A percentile compares a stretch with the other conserved stretches of the same genome.
Evolutionary conservation across 2,113 vertebrate genomes (phyloP).

Genomic region (human): GRCh38 chr1:231820501-231821000

Average conservation of each 20-base stretch:
- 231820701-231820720: not conserved
- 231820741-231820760: not conserved
- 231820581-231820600: not conserved
- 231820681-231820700: not conserved
- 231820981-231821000: not conserved
- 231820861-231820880: not conserved
- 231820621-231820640: not conserved
- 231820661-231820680: rapidly evolving
- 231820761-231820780: not conserved
- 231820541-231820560: not conserved
- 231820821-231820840: not conserved
- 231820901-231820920: not conserved
- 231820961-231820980: not conserved
- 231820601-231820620: not conserved
- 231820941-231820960: not conserved
- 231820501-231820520: not conserved
- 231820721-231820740: too few species aligned
- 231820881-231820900: not conserved
- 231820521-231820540: not conserved
- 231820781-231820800: not conserved
- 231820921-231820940: not conserved
- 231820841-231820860: not conserved
- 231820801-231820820: too few species aligned
- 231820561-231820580: rapidly evolving
- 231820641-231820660: rapidly evolving